phyloP scores from a whole-genome alignment of 30 jellyfish, hydroid and myxozoan species.

The Turritopsis rubra region DNA sequence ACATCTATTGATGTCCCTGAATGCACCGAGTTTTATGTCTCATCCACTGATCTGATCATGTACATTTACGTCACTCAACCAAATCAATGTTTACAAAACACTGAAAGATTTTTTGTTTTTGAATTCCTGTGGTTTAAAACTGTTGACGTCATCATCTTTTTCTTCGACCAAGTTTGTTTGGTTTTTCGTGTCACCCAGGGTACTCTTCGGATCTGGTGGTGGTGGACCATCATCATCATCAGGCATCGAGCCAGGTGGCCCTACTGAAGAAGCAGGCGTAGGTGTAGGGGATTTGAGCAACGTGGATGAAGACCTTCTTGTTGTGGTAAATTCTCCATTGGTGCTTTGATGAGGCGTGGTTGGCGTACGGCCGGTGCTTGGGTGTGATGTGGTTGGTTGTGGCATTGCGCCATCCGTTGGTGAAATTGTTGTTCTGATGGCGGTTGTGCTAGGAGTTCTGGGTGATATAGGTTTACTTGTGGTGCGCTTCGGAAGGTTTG shows the following conservation, averaged over 20 bases:
- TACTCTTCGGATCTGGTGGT: background rate
- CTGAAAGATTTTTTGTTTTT: background rate
- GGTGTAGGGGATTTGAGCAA: background rate
- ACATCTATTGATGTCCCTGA: background rate
- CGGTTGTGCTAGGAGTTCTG: background rate
- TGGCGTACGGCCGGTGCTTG: background rate
- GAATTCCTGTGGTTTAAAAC: background rate
- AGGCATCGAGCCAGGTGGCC: background rate
- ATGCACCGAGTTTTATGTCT: background rate
- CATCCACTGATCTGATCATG: background rate
- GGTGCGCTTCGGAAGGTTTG: background rate
- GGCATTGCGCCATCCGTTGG: background rate
- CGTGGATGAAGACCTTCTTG: background rate
- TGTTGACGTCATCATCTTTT: background rate
- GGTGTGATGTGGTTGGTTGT: background rate
- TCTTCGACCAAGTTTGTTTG: background rate
- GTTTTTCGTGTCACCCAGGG: background rate
- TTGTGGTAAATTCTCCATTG: background rate
- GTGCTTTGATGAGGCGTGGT: background rate
- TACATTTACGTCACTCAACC: background rate
- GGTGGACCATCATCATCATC: background rate
- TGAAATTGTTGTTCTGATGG: background rate
- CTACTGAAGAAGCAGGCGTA: background rate
- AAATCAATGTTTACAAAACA: background rate
- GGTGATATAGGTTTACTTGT: background rate